Conservation (phyloP, 2,113 vertebrate species). For the Microcebus tavaratra region DNA sequence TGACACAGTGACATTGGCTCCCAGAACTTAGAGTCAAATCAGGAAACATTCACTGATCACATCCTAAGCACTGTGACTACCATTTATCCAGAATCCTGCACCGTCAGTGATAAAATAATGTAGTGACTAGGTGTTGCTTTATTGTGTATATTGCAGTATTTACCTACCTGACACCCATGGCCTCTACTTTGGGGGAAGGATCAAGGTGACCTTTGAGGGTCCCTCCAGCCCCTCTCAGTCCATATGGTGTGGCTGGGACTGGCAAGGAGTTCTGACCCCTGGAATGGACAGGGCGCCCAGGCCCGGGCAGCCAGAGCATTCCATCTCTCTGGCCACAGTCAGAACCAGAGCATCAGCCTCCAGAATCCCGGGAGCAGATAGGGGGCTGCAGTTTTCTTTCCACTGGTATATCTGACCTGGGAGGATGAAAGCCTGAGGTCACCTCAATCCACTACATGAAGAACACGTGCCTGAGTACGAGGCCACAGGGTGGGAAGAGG, state of each 20-base stretch:
- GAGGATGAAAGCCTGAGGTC: neutral
- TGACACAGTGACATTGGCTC: neutral
- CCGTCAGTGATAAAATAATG: neutral
- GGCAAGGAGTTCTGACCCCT: neutral
- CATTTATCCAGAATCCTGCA: neutral
- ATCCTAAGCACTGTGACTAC: neutral
- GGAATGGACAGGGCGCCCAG: fast-evolving
- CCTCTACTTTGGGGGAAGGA: neutral
- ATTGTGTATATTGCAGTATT: fast-evolving
- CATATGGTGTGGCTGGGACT: neutral
- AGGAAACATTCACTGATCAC: neutral
- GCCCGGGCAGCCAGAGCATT: neutral
- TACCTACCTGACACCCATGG: neutral
- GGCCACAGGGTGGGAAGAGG: neutral
- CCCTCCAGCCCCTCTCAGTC: neutral
- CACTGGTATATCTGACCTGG: neutral
- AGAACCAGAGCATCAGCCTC: neutral
- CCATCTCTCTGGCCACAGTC: neutral
- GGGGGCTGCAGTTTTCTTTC: neutral
- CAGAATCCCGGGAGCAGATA: neutral
- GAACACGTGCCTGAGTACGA: fast-evolving
- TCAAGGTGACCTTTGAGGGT: neutral
- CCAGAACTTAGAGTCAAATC: neutral
- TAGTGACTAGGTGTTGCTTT: fast-evolving
- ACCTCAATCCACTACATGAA: neutral